Base-by-base conservation (phyloP, 2,113 vertebrate species). In the Pluvianellus socialis region DNA sequence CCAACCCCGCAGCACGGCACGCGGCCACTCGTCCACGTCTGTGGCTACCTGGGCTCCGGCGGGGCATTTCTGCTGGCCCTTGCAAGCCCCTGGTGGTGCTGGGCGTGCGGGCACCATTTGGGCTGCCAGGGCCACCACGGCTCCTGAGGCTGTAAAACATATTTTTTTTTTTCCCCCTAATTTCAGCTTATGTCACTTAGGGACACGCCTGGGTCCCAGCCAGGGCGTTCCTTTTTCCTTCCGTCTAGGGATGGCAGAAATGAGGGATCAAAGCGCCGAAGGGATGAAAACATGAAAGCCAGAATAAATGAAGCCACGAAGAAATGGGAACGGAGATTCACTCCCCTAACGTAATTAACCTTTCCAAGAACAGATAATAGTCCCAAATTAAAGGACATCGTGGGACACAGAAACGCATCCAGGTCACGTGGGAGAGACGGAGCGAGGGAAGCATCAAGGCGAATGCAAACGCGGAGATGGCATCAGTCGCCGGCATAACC, bases 21-120 rank as follows among this genome's bases (percentile, higher is more conserved):
- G 0, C 0, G 9, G 65, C 30, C 30, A 10, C 20, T 49, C 26
- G 40, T 10, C 77, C 68, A 2, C 18, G 45, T 67, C 49, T 9
- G 0, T 1, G 27, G 73, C 38, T 45, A 40, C 84, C 33, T 50
- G 0, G 2, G 42, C 70, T 68, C 45, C 1, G 1, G 33, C 2
- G 21, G 62, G 40, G 15, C 6, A 1, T 35, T 61, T 55, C 56
- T 81, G 63, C 44, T 33, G 77, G 44, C 13, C 83, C 47, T 53
- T 32, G 35, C 10, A 35, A 32, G 33, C 38, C 47, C 3, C 9
- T 7, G 21, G 27, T 14, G 33, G 49, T 55, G 45, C 80, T 52
- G 67, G 30, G 14, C 0, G 4, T 53, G 28, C 6, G 10, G 42
- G 6, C 8, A 35, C 49, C 14, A 20, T 63, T 53, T n/a, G 62